Base-by-base conservation (phyloP, 2,797 vertebrate species). In the Muscicapa comitata region DNA sequence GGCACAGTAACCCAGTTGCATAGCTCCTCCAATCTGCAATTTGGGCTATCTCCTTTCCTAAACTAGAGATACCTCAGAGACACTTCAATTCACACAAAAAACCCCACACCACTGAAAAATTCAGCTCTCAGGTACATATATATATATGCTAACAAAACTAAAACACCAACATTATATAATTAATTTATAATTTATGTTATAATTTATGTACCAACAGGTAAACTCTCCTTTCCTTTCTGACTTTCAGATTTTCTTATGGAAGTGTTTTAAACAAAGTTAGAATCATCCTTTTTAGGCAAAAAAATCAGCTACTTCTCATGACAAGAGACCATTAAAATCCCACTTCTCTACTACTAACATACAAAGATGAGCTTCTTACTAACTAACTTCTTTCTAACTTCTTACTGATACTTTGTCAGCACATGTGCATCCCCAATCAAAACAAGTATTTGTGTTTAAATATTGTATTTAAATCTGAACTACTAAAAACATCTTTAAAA, bases 1-100 rank as follows among this genome's bases (percentile, higher is more conserved):
- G 78, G 71, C 89, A 92, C 63, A 90, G 91, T 94, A 91, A 96
- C 84, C 66, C 63, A 93, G 11, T 38, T 93, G 67, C 35, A 88
- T 1, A 63, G 71, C 57, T 89, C 20, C 26, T 87, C 43, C 37
- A 55, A 4, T 29, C 23, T 2, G 20, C 23, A 70, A 72, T 38
- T n/a, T 53, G 43, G 61, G 55, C 72, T 58, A 42, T 10, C 37
- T 45, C 14, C 26, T 7, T 62, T 50, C 45, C 40, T 63, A 4
- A 21, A 55, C 43, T 21, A 71, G 17, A 70, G 21, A 59, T n/a
- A 43, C 26, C 54, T 48, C 38, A 73, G 11, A 66, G 13, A 55
- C 5, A 74, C 14, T 55, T 76, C 33, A 62, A 42, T 28, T 79
- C 68, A 93, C 25, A 62, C 17, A 45, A 71, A 62, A 67, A 20